Evolutionary conservation across 1,140 invertebrate genomes (phyloP), one percentile per base, ranked within the genome.

Genomic region (Himalopsyche phryganea): DNA sequence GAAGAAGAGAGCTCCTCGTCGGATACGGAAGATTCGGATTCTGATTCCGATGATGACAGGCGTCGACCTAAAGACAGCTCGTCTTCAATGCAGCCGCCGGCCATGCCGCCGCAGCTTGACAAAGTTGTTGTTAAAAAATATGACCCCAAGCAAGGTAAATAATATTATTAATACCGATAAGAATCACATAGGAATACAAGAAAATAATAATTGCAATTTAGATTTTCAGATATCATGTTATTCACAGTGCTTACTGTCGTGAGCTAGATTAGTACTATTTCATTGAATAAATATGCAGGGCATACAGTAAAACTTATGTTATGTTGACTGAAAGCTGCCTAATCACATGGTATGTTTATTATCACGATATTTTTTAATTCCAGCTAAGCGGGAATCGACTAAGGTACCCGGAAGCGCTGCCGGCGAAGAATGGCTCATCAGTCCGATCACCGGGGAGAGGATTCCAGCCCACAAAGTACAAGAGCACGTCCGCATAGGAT

Each of bases 121-220:
- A 93, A 96, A 69, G 95, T 98, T 38, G 82, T 99, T 28, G 93
- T 99, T 50, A 94, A 95, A 68, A 96, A 96, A 72, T 99, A 99
- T 70, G 92, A 99, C 85, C 97, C 97, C 0, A 98, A 98, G 78
- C 88, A 86, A 70, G 58, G 62, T 64, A 50, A 28, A 28, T 28
- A 28, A 28, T 28, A 28, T n/a, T n/a, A n/a, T n/a, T n/a, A n/a
- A n/a, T n/a, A n/a, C n/a, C n/a, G n/a, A n/a, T n/a, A n/a, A n/a
- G n/a, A n/a, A n/a, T n/a, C n/a, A n/a, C n/a, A n/a, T n/a, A n/a
- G n/a, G n/a, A n/a, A n/a, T n/a, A n/a, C n/a, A n/a, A n/a, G n/a
- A n/a, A n/a, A n/a, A n/a, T n/a, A n/a, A n/a, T n/a, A n/a, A n/a
- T n/a, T n/a, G n/a, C n/a, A n/a, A n/a, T n/a, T n/a, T n/a, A n/a